Conservation (phyloP, 2,113 vertebrate species). For the human region GRCh38 chr12:42262501-42263000, state of each 20-base stretch:
- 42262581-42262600: conserved; percentile 46
- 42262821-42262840: not conserved
- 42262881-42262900: not conserved
- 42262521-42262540: not conserved
- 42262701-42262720: not conserved
- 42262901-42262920: not conserved
- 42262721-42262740: not conserved
- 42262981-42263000: not conserved
- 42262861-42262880: not conserved
- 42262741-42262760: not conserved
- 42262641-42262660: not conserved
- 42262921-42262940: not conserved
- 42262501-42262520: conserved; percentile 17
- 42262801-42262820: not conserved
- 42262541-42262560: conserved; percentile 45
- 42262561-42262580: conserved; percentile 43
- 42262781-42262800: not conserved
- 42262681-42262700: conserved; percentile 3
- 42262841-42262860: not conserved
- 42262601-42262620: not conserved
- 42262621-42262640: conserved; percentile 32
- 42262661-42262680: not conserved
- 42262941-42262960: not conserved
- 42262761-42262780: conserved; percentile 3
- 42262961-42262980: not conserved